phyloP scores from a whole-genome alignment of 1,140 invertebrate species.

The Tribolium castaneum region DNA sequence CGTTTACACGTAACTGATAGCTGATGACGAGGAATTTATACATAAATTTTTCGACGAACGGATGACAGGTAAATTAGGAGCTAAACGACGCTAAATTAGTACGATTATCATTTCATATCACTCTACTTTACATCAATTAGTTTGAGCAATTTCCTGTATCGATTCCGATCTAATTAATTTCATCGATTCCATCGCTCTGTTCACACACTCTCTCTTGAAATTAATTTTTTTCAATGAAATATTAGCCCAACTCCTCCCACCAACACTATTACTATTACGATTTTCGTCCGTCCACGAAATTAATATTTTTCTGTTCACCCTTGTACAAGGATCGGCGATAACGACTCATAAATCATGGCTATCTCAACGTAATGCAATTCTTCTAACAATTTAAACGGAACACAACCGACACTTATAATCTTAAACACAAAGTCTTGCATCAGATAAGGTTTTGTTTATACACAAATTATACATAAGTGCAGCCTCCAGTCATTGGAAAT shows the following conservation, averaged over 20 bases:
- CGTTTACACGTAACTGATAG: slow-evolving; percentile 6
- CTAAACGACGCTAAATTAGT: background rate
- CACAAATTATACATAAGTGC: background rate
- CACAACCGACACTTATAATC: background rate
- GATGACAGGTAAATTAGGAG: background rate
- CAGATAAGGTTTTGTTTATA: background rate
- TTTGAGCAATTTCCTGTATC: background rate
- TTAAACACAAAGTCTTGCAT: background rate
- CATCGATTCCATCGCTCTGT: background rate
- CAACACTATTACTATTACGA: background rate
- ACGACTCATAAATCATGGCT: background rate
- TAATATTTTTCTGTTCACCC: too few relatives aligned
- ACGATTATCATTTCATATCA: background rate
- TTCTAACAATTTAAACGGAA: background rate
- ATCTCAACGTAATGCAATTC: background rate
- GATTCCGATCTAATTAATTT: background rate
- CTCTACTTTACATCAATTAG: background rate
- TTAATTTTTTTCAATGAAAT: background rate
- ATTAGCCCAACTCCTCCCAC: background rate
- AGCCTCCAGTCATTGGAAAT: background rate
- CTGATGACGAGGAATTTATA: background rate
- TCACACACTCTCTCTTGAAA: background rate
- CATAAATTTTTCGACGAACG: background rate
- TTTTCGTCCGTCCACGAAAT: background rate
- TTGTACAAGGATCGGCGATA: background rate